Percentiles rank a stretch among this genome's conserved stretches.
Evolutionary conservation across 2,888 invertebrate genomes (phyloP).

Genomic region (Dermolepida albohirtum): DNA sequence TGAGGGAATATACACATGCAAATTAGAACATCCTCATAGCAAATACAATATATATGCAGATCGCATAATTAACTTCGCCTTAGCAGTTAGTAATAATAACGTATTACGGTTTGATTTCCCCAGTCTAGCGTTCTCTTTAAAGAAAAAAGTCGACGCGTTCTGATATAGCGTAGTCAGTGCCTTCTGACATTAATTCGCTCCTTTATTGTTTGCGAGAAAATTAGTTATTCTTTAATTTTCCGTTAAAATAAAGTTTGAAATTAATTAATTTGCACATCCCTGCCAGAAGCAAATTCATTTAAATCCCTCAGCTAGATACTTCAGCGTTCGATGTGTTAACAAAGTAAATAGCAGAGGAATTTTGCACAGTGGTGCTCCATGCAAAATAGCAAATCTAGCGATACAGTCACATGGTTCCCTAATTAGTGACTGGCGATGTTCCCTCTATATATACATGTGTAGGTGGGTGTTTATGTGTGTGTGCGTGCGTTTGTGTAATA

Average conservation of each 20-base stretch:
- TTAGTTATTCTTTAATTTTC: conserved; percentile 19
- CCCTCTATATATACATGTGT: conserved; percentile 44
- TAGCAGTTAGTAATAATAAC: too few relatives aligned
- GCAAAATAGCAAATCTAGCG: conserved; percentile 83
- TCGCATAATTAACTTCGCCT: too few relatives aligned
- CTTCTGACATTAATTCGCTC: too few relatives aligned
- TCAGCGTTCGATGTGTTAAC: conserved; percentile 45
- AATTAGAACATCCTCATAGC: too few relatives aligned
- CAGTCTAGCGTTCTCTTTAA: too few relatives aligned
- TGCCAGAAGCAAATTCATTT: conserved; percentile 59
- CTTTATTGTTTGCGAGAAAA: too few relatives aligned
- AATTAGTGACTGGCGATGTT: conserved; percentile 55
- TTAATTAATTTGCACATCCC: conserved; percentile 58
- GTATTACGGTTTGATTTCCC: too few relatives aligned
- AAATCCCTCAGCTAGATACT: conserved; percentile 60
- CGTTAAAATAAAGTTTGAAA: not conserved
- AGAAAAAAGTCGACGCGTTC: too few relatives aligned
- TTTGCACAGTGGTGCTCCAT: conserved; percentile 74
- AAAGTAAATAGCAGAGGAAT: conserved; percentile 69
- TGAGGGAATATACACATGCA: too few relatives aligned
- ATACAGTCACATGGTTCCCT: conserved; percentile 82
- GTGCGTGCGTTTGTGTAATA: conserved; percentile 8
- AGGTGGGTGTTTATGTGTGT: not conserved
- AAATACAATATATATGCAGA: too few relatives aligned
- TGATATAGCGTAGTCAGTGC: too few relatives aligned